phyloP scores from a whole-genome alignment of 2,888 invertebrate genomes.

The Brenthis hecate region DNA sequence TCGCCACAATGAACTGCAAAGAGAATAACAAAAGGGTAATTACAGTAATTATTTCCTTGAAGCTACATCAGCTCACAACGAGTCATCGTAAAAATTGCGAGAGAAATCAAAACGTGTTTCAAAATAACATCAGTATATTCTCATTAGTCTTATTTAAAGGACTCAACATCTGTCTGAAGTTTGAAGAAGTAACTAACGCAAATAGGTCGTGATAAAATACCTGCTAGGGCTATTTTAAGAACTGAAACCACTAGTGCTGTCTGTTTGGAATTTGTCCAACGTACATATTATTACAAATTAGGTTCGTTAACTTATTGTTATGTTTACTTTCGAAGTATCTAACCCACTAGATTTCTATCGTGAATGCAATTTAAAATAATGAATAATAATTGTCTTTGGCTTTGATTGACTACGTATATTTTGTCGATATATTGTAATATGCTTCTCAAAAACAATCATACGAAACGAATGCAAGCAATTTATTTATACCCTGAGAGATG shows the following conservation, averaged over 20 bases:
- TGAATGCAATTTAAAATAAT: slow-evolving; percentile 9
- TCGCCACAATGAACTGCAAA: background rate
- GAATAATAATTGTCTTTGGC: background rate
- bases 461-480: background rate
- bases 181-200: slow-evolving; percentile 44
- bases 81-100: slow-evolving; percentile 8
- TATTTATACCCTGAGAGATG: slow-evolving; percentile 6
- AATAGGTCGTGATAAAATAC: slow-evolving; percentile 69
- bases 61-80: background rate
- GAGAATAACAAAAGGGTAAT: slow-evolving; percentile 17
- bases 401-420: background rate
- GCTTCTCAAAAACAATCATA: background rate
- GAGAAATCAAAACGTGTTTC: background rate
- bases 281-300: slow-evolving; percentile 49
- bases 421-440: background rate
- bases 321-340: slow-evolving; percentile 34
- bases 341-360: slow-evolving; percentile 5
- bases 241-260: slow-evolving; percentile 64
- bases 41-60: slow-evolving; percentile 18
- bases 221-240: slow-evolving; percentile 65
- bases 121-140: slow-evolving; percentile 12
- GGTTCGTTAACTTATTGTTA: slow-evolving; percentile 33
- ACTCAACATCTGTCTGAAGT: slow-evolving; percentile 53
- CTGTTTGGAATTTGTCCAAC: slow-evolving; percentile 75
- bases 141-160: slow-evolving; percentile 38